Evolutionary conservation across 1,140 invertebrate genomes (phyloP).

Genomic region (Dendrolimus punctatus): DNA sequence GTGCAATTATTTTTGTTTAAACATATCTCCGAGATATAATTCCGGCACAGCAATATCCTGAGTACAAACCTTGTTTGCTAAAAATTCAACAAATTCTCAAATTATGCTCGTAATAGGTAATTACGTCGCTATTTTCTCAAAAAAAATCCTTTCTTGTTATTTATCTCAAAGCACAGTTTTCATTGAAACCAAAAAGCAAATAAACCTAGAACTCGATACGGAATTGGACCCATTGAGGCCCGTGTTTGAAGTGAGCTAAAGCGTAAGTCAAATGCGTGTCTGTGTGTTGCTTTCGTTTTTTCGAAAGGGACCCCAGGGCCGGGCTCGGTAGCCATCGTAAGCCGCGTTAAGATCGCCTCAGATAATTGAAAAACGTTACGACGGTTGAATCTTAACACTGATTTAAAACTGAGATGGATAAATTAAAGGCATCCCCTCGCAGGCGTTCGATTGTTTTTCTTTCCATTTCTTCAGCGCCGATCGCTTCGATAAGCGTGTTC

Average conservation of each 20-base stretch:
- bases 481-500: constrained; percentile 35
- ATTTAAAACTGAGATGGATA: constrained; percentile 60
- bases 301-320: constrained; percentile 29
- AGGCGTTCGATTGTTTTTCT: constrained; percentile 45
- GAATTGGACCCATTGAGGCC: constrained; percentile 23
- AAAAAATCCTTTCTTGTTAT: too few species aligned
- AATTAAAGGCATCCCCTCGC: constrained; percentile 55
- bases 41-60: too few species aligned
- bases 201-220: constrained; percentile 8
- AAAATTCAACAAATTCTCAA: too few species aligned
- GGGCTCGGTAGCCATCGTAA: constrained; percentile 46
- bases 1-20: too few species aligned
- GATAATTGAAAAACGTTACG: constrained; percentile 60
- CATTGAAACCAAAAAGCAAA: not conserved
- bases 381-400: constrained; percentile 57
- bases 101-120: too few species aligned
- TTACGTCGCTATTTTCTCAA: too few species aligned
- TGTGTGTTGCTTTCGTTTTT: constrained; percentile 22
- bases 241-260: constrained; percentile 9
- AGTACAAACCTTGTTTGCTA: too few species aligned
- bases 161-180: too few species aligned
- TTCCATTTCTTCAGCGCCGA: constrained; percentile 31
- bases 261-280: constrained; percentile 20
- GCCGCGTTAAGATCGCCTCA: constrained; percentile 44
- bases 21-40: too few species aligned